Percentiles rank a stretch among this genome's conserved stretches.
Conservation (phyloP, 2,113 vertebrate genomes). For the Notothenia rossii region DNA sequence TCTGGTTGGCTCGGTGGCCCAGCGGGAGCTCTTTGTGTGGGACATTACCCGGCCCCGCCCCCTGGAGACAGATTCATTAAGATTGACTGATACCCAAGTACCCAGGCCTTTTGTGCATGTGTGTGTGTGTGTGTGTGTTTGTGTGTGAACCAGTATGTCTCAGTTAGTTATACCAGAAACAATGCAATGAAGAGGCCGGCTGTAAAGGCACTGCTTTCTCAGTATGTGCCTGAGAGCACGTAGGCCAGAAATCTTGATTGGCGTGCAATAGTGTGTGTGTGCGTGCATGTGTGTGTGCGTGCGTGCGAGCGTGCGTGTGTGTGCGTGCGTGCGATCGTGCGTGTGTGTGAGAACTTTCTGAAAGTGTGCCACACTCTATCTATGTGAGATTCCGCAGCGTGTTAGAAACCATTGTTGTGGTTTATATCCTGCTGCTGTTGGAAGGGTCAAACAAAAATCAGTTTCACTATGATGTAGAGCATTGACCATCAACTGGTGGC, state of each 20-base stretch:
- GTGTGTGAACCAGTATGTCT: constrained; percentile 62
- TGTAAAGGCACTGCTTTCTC: constrained; percentile 74
- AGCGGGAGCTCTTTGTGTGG: constrained; percentile 79
- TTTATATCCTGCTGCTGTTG: constrained; percentile 18
- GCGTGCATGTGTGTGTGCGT: neutral
- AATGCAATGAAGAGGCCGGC: constrained; percentile 68
- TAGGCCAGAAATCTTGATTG: constrained; percentile 72
- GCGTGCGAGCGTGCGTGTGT: too few species aligned
- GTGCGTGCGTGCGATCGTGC: neutral
- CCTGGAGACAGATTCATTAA: constrained; percentile 86
- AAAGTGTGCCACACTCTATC: constrained; percentile 1
- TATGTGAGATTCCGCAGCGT: neutral
- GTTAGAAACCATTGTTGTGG: constrained; percentile 20
- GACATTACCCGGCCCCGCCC: constrained; percentile 80
- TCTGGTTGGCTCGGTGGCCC: constrained; percentile 77
- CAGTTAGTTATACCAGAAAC: constrained; percentile 68
- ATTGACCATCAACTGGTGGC: too few species aligned
- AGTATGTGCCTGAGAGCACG: constrained; percentile 80
- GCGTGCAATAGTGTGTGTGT: constrained; percentile 20
- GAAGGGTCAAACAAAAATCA: neutral
- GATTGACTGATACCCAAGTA: constrained; percentile 82
- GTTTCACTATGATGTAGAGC: neutral
- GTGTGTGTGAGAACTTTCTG: neutral
- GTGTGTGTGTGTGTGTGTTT: constrained; percentile 49
- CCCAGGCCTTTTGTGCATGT: constrained; percentile 71